A percentile compares a stretch with the other conserved stretches of the same genome.
Conservation (phyloP, 2,888 invertebrate species). For the Eledone cirrhosa region DNA sequence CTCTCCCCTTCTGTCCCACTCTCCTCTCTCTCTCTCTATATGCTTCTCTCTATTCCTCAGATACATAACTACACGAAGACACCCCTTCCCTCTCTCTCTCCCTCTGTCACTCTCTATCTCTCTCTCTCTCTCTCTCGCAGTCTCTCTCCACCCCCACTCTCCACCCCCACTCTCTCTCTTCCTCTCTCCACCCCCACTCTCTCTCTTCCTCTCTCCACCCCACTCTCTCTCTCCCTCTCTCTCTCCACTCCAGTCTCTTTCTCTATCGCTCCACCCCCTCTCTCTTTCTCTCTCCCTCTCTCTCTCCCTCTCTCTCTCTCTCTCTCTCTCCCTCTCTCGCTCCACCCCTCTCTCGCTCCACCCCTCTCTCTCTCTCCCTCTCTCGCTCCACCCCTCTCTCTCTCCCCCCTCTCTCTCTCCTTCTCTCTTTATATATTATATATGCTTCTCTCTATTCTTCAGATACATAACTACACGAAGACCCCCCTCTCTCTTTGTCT, state of each 20-base stretch:
- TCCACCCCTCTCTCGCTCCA: background rate
- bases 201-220: background rate
- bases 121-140: background rate
- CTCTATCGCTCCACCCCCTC: background rate
- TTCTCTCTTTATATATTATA: background rate
- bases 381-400: too few species aligned
- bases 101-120: background rate
- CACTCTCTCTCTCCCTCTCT: background rate
- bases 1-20: background rate
- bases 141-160: background rate
- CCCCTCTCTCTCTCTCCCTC: background rate
- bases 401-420: background rate
- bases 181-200: background rate
- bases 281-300: background rate
- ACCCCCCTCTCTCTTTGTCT: background rate
- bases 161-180: background rate
- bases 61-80: too few species aligned
- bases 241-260: background rate
- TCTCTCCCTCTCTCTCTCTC: fast-evolving
- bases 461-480: too few species aligned
- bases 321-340: too few species aligned
- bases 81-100: background rate
- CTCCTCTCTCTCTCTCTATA: too few species aligned
- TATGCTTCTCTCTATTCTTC: background rate
- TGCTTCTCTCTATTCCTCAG: too few species aligned